Conservation (phyloP, 2,797 vertebrate genomes). For the Setipinna tenuifilis region DNA sequence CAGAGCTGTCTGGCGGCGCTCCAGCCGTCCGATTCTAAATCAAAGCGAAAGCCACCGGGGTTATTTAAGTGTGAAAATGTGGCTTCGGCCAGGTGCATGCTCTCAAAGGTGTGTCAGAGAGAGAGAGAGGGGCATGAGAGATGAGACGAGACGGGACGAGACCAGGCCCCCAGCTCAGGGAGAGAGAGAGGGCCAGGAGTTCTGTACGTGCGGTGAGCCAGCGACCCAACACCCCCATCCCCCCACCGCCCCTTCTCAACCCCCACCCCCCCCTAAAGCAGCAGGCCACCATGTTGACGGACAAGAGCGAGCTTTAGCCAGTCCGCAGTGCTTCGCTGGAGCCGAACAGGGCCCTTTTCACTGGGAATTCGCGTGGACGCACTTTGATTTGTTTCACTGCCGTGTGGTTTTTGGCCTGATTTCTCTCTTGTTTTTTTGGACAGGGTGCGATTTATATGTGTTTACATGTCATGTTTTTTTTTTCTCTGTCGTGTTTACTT, state of each 20-base stretch:
- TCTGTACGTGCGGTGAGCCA: too few relatives aligned
- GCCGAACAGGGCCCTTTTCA: slow-evolving; percentile 51
- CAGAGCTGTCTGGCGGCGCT: slow-evolving; percentile 60
- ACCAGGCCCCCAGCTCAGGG: slow-evolving; percentile 45
- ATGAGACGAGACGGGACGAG: not conserved
- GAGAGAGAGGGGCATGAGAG: not conserved
- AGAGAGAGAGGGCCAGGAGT: slow-evolving; percentile 49
- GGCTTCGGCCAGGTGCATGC: slow-evolving; percentile 73
- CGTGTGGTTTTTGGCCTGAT: slow-evolving; percentile 25
- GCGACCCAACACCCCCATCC: too few relatives aligned
- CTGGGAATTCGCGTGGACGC: slow-evolving; percentile 33
- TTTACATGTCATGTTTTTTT: slow-evolving; percentile 37
- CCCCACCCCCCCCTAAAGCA: slow-evolving; percentile 65
- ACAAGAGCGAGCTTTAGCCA: slow-evolving; percentile 50
- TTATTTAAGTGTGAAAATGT: slow-evolving; percentile 67
- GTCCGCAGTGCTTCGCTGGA: slow-evolving; percentile 45
- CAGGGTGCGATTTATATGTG: slow-evolving; percentile 34
- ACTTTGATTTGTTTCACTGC: slow-evolving; percentile 56
- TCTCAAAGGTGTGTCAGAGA: slow-evolving; percentile 64
- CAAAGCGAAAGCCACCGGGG: slow-evolving; percentile 67
- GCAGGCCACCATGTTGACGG: slow-evolving; percentile 42
- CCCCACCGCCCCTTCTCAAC: not conserved
- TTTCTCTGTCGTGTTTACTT: not conserved
- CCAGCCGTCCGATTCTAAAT: slow-evolving; percentile 69
- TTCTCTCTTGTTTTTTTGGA: slow-evolving; percentile 27